Evolutionary conservation across 2,888 invertebrate genomes (phyloP), one percentile per base, ranked within the genome.

Genomic region (Macrophya annulata): DNA sequence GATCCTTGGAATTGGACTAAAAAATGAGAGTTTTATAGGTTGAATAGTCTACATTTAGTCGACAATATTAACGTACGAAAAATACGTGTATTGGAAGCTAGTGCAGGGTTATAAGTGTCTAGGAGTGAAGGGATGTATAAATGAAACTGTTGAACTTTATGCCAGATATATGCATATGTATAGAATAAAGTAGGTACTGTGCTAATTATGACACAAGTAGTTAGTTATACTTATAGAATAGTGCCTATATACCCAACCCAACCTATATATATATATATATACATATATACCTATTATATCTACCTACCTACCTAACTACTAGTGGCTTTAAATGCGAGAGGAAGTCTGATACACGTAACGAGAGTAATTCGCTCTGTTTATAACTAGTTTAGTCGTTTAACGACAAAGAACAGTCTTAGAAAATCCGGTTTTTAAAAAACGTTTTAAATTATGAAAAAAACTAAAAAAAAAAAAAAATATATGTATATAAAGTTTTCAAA

Each of bases 141-240:
- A 68, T 68, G 68, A 68, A 68, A 68, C 68, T 68, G 68, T 68
- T 68, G 31, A 68, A 68, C 37, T 68, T 68, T 37, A 37, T 12
- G 3, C 37, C 1, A 12, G 1, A 12, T 48, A 25, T 21, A 62
- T 9, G 21, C 0, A 0, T 62, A 6, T 62, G 51, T 17, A 62
- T 62, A 62, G 25, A 12, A 21, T 25, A 40, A n/a, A 40, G 9
- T 25, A 62, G 17, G 1, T 65, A 72, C 45, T 43, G n/a, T 45
- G 72, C 12, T 72, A 72, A 72, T 72, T 72, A 43, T 72, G 43
- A 45, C 45, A 72, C 72, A 72, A 72, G 72, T 43, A 65, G 9
- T 8, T 6, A 31, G n/a, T n/a, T n/a, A n/a, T n/a, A n/a, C n/a
- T n/a, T n/a, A n/a, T n/a, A n/a, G n/a, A n/a, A n/a, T n/a, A n/a